phyloP scores from a whole-genome alignment of 2,797 vertebrate genomes.

The Sebastes wilsoni region DNA sequence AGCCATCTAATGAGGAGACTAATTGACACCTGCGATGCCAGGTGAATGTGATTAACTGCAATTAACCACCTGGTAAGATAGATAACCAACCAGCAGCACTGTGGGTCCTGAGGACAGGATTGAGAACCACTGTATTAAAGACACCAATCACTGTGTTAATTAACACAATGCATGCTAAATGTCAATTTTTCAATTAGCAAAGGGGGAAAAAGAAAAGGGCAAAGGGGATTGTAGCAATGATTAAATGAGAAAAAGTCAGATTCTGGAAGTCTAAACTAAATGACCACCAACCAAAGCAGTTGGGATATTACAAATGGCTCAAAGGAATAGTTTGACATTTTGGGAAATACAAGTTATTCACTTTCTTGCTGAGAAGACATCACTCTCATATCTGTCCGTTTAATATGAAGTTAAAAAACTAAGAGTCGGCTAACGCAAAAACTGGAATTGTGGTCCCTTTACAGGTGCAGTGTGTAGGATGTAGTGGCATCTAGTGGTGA shows the following conservation, averaged over 20 bases:
- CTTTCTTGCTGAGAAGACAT: background rate
- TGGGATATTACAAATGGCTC: background rate
- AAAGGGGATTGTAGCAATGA: constrained; percentile 29
- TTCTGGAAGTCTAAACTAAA: background rate
- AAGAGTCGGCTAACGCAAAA: too few relatives aligned
- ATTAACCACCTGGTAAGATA: constrained; percentile 28
- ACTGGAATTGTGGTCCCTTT: background rate
- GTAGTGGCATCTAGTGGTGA: too few relatives aligned
- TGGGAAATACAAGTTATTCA: background rate
- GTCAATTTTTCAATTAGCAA: constrained; percentile 42
- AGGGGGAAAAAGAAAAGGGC: constrained; percentile 29
- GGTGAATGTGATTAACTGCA: constrained; percentile 38
- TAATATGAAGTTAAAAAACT: background rate
- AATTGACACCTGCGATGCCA: constrained; percentile 25
- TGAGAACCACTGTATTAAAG: constrained; percentile 9
- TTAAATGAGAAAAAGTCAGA: constrained; percentile 10
- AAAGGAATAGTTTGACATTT: constrained; percentile 19
- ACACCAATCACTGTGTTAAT: constrained; percentile 45
- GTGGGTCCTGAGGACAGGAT: background rate
- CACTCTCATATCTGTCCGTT: background rate
- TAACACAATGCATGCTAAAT: constrained; percentile 37
- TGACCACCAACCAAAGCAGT: background rate
- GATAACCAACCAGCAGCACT: constrained; percentile 24
- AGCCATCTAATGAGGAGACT: constrained; percentile 1
- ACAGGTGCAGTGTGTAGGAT: background rate